Evolutionary conservation across 2,888 invertebrate species (phyloP).

Genomic region (Sarcophaga caerulescens): DNA sequence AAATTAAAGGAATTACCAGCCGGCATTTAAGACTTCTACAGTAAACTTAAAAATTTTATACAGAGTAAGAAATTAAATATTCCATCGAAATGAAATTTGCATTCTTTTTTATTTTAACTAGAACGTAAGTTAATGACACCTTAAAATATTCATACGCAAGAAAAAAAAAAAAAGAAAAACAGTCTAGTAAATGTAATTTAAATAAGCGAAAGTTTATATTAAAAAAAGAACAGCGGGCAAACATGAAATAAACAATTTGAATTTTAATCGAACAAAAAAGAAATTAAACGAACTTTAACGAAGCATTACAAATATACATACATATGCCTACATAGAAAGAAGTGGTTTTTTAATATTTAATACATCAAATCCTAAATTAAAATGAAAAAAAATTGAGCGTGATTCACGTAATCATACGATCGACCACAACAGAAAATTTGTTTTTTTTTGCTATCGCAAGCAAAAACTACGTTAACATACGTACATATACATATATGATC

Average conservation of each 20-base stretch:
- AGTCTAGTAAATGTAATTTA: background rate
- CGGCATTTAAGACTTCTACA: constrained; percentile 19
- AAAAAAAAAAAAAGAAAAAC: background rate
- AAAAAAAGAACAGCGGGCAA: background rate
- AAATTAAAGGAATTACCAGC: constrained; percentile 7
- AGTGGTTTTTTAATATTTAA: background rate
- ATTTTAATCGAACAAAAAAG: no score
- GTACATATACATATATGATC: no score
- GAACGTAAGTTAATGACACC: background rate
- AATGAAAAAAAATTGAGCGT: no score
- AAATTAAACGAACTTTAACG: no score
- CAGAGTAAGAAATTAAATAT: background rate
- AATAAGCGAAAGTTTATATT: background rate
- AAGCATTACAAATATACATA: background rate
- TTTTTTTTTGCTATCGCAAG: no score
- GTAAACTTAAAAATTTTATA: background rate
- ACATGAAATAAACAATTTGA: background rate
- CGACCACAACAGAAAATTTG: no score
- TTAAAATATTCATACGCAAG: background rate
- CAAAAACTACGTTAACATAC: no score
- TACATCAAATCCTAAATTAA: no score
- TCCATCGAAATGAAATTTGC: background rate
- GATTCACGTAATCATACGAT: no score
- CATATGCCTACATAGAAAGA: background rate
- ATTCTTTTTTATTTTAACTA: background rate